Evolutionary conservation across 1,140 invertebrate species (phyloP), one percentile per base, ranked within the genome.

Genomic region (Drosophila lacteicornis): DNA sequence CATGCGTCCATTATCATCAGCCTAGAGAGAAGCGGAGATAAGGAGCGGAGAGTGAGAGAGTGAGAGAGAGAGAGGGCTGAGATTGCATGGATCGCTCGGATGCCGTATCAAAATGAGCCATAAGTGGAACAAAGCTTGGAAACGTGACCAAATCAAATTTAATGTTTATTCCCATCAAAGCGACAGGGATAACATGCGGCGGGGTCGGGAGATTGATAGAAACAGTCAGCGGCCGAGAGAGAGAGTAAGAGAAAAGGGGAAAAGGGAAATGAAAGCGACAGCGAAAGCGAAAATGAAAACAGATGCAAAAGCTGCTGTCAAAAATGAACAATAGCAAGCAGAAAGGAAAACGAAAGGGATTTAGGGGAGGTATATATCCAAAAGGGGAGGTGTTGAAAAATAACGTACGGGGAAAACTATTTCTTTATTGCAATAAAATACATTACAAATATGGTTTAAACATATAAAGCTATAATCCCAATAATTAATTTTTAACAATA

Each of bases 71-170:
- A 65, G 75, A 43, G 63, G 67, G 45, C 51, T 55, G 67, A 85
- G 85, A 90, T 90, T 90, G 85, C 85, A 77, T 47, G 81, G 60
- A 83, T 75, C 70, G 46, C 49, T 27, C 17, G 55, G 47, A 55
- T 58, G 33, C 43, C 38, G 53, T 56, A 73, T 74, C 73, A 78
- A 82, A 91, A 90, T 91, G 84, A 90, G 85, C 90, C 85, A 91
- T 91, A 91, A 91, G 90, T 91, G 90, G 90, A 91, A 87, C 90
- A 91, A 91, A 91, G 90, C 90, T 91, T 61, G 75, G 59, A 70
- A 87, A 91, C 90, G 90, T 91, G 90, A 91, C 91, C 90, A 91
- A 91, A 91, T 91, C 90, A 91, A 91, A 92, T 91, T 90, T 91
- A 90, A 91, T 91, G 90, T 75, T 70, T 75, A 81, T 65, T 77